Percentiles rank a stretch among this genome's conserved stretches.
Conservation (phyloP, 2,113 vertebrate species). For the Phylloscopus trochilus region DNA sequence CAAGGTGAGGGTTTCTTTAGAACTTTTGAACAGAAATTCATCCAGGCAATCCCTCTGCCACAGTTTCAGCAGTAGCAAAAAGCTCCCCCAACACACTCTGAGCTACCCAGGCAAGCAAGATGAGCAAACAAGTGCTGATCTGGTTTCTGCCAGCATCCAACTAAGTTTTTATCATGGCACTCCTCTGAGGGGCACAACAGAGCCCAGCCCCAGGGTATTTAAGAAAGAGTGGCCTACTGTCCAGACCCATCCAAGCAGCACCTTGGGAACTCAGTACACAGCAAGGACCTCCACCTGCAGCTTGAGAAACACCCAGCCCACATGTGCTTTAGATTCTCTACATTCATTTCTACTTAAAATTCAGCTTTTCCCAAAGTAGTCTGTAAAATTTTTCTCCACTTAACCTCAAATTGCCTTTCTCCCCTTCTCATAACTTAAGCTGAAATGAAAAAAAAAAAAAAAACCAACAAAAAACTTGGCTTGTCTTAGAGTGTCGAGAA, state of each 20-base stretch:
- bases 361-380: background rate
- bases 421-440: background rate
- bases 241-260: background rate
- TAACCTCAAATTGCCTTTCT: constrained; percentile 31
- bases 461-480: background rate
- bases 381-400: background rate
- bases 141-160: background rate
- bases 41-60: background rate
- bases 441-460: background rate
- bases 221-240: rapidly evolving
- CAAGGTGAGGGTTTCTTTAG: background rate
- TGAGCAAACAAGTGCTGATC: background rate
- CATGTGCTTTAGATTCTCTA: background rate
- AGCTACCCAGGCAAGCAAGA: background rate
- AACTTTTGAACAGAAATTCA: background rate
- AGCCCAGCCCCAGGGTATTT: background rate
- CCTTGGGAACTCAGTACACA: background rate
- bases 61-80: background rate
- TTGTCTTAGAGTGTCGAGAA: background rate
- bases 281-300: background rate
- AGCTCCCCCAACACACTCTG: background rate
- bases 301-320: background rate
- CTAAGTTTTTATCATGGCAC: background rate
- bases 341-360: background rate
- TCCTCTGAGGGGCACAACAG: background rate